Percentiles rank a stretch among this genome's conserved stretches.
These are phyloP conservation scores for Camarhynchus parvulus DNA, from an alignment of 2,113 vertebrate species.

Conservation along the genomic window DNA sequence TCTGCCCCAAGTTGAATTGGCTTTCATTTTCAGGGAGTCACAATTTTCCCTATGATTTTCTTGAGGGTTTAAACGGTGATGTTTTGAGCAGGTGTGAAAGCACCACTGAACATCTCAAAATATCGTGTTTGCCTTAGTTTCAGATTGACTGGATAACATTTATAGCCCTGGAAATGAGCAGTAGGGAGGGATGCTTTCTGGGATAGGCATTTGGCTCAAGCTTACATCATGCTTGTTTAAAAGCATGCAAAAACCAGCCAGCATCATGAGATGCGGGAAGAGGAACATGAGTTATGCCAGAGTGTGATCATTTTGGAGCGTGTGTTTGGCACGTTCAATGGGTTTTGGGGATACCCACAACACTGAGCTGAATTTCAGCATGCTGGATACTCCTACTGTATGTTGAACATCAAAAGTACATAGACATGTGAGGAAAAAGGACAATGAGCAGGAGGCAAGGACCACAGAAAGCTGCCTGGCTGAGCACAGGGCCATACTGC, in stretches of 20 bases:
- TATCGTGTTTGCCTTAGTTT: not conserved
- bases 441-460: not conserved
- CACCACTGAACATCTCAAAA: not conserved
- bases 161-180: not conserved
- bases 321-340: not conserved
- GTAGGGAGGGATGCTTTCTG: not conserved
- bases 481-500: accelerated
- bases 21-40: not conserved
- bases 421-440: not conserved
- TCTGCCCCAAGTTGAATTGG: not conserved
- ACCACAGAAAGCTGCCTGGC: not conserved
- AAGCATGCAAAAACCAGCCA: not conserved
- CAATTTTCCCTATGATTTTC: not conserved
- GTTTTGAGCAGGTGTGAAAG: not conserved
- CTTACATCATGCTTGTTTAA: not conserved
- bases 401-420: not conserved
- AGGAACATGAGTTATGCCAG: not conserved
- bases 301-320: not conserved
- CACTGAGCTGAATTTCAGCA: not conserved
- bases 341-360: not conserved
- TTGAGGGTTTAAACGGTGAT: not conserved
- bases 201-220: not conserved
- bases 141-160: not conserved
- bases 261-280: not conserved
- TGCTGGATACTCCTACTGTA: not conserved